A percentile compares a stretch with the other conserved stretches of the same genome.
Conservation (phyloP, 2,888 invertebrate genomes). For the Agapetus fuscipes region DNA sequence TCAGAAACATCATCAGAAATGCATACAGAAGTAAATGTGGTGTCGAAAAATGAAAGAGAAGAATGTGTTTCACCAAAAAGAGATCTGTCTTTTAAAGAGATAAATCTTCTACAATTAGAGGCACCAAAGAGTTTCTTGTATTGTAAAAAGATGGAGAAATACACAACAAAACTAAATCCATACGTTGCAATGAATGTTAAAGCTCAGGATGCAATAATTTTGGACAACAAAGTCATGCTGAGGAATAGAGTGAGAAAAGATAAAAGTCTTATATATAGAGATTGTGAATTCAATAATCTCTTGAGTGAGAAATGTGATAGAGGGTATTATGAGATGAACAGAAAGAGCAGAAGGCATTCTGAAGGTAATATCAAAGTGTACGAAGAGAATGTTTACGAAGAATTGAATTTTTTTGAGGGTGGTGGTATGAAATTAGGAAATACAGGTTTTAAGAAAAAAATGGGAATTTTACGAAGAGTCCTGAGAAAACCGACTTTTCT, state of each 20-base stretch:
- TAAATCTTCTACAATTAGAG: conserved; percentile 26
- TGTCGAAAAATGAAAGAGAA: no score
- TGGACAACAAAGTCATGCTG: conserved; percentile 1
- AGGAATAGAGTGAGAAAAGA: not conserved
- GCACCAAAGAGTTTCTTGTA: conserved; percentile 42
- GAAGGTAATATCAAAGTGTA: conserved; percentile 6
- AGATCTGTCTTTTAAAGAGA: not conserved
- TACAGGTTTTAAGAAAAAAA: conserved; percentile 9
- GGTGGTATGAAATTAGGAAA: conserved; percentile 10
- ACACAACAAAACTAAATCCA: conserved; percentile 28
- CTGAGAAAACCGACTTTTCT: conserved; percentile 8
- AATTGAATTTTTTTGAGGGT: conserved; percentile 7
- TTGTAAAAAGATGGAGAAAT: conserved; percentile 29
- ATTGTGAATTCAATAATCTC: not conserved
- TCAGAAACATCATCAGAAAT: no score
- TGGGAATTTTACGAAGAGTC: conserved; percentile 14
- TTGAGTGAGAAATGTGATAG: conserved; percentile 2
- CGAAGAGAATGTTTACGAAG: conserved; percentile 19
- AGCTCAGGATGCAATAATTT: not conserved
- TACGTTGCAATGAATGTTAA: conserved; percentile 35
- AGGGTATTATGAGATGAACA: conserved; percentile 17
- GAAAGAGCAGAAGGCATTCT: conserved; percentile 5
- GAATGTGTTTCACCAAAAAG: no score
- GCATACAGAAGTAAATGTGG: not conserved
- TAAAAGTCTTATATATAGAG: no score